Evolutionary conservation across 2,888 invertebrate genomes (phyloP), one percentile per base, ranked within the genome.

Genomic region (Calameuta pallipes): DNA sequence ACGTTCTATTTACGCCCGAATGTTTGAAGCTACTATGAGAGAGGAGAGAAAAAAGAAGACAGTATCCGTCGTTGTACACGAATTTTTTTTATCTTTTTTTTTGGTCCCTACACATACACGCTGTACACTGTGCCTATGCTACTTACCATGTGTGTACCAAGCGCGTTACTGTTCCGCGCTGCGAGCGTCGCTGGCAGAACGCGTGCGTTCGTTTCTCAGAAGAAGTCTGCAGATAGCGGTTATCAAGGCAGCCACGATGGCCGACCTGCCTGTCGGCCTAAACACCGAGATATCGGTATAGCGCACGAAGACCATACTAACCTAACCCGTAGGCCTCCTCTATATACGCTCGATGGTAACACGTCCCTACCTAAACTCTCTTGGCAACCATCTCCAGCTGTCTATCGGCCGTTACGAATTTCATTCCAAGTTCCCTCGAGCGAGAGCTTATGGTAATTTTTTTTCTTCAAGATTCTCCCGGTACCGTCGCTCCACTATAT

Each of bases 231-330:
- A 78, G 78, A 78, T 78, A 78, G 78, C 78, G 71, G 78, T 78
- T 78, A 78, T 78, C 78, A 78, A 78, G 56, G 70, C 69, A 37
- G 70, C 70, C 78, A 78, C 75, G 78, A 78, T 78, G 78, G 78
- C 78, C 78, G 78, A 76, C 76, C 74, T 69, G 74, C 68, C 74
- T n/a, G 36, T 35, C 56, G 56, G 56, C 69, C 76, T 70, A 69
- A 75, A 78, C 78, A 75, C 70, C 75, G 75, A 74, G 74, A 36
- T 76, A 77, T 77, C 77, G 77, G 56, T 23, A 56, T 56, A 56
- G 56, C 23, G 56, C 56, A 56, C 56, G 56, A 56, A 56, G 56
- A 56, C 56, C 23, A 23, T 23, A 23, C 56, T 56, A 56, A 9
- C 56, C 56, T 56, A 56, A 56, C 56, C 56, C 23, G 23, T 56